These are phyloP conservation scores for Cariama cristata DNA, from an alignment of 2,113 vertebrate species.

Conservation along the genomic window DNA sequence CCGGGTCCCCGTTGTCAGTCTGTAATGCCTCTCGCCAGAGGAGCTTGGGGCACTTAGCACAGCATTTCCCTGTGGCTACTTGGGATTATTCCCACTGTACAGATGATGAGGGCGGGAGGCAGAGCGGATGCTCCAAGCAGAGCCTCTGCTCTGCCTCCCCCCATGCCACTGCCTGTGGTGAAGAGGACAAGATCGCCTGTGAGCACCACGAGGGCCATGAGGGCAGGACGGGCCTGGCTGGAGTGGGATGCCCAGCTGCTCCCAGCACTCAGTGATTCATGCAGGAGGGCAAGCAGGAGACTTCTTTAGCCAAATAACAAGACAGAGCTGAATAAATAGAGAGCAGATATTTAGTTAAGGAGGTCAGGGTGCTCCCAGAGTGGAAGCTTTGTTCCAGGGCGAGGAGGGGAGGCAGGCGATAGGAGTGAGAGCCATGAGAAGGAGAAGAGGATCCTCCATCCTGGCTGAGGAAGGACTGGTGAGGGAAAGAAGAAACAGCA, in stretches of 20 bases:
- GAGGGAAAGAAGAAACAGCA: background rate
- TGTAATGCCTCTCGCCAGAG: accelerated
- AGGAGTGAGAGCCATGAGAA: background rate
- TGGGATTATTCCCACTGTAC: background rate
- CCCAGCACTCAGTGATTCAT: accelerated
- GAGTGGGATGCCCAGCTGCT: background rate
- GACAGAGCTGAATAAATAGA: background rate
- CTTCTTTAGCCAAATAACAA: background rate
- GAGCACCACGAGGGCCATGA: background rate
- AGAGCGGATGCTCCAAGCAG: background rate
- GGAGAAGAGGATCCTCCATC: background rate
- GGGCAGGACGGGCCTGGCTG: background rate
- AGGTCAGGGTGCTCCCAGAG: background rate
- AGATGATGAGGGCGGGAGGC: background rate
- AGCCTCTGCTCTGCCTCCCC: background rate
- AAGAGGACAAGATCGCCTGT: accelerated
- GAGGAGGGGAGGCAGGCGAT: background rate
- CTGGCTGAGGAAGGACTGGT: background rate
- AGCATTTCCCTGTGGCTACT: background rate
- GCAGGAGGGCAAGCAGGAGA: accelerated
- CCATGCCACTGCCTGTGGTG: accelerated
- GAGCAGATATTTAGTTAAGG: background rate
- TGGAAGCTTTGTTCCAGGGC: background rate
- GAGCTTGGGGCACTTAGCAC: background rate
- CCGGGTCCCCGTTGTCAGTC: background rate